These are phyloP conservation scores for Embiotoca jacksoni DNA, from an alignment of 2,113 vertebrate genomes.

Conservation along the genomic window DNA sequence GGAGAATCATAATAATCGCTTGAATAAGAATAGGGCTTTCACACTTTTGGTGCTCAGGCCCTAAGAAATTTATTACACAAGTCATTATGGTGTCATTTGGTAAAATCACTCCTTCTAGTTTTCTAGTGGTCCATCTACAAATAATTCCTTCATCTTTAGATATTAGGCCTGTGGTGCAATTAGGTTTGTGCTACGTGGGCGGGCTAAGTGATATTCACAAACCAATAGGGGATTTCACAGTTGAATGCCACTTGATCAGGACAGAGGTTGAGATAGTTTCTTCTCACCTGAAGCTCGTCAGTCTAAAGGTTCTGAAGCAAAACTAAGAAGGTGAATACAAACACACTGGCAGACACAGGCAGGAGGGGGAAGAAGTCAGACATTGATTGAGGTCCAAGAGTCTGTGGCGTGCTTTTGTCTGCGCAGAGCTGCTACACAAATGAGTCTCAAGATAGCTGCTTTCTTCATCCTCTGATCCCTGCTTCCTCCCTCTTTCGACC, in stretches of 20 bases:
- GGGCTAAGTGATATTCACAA: no score
- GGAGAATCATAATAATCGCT: no score
- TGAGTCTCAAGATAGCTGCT: conserved; percentile 57
- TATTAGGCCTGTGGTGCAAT: no score
- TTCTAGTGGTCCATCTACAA: no score
- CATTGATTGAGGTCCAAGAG: conserved; percentile 45
- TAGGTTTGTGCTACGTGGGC: no score
- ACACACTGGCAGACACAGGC: conserved; percentile 6
- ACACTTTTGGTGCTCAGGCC: no score
- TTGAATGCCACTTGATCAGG: not conserved
- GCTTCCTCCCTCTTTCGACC: conserved; percentile 24
- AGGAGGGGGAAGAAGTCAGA: not conserved
- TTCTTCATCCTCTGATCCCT: conserved; percentile 46
- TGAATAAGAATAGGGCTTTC: no score
- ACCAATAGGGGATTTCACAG: no score
- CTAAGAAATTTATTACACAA: no score
- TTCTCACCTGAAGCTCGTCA: conserved; percentile 2
- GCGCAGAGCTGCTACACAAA: conserved; percentile 46
- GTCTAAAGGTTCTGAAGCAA: conserved; percentile 28
- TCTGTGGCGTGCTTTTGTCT: not conserved
- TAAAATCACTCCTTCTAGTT: no score
- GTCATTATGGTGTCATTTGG: no score
- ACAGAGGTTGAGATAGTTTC: not conserved
- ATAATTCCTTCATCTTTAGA: no score
- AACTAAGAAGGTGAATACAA: conserved; percentile 13